Base-by-base conservation (phyloP, 2,888 invertebrate species). In the Drosophila borborema region DNA sequence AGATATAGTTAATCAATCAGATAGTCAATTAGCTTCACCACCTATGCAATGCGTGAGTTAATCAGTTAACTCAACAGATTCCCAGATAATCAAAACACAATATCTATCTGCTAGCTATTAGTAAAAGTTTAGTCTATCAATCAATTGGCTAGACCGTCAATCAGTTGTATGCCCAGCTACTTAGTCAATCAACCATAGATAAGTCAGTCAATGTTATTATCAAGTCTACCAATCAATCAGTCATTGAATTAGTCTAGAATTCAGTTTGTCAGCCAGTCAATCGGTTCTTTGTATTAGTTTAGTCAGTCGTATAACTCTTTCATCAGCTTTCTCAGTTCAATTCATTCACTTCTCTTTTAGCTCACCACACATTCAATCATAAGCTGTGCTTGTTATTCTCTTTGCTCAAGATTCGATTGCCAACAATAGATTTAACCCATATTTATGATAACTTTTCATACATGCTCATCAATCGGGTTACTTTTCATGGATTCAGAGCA, bases 401-500 rank as follows among this genome's bases (percentile, higher is more conserved):
- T 38, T 38, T 38, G 53, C 20, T 20, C 9, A 16, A 40, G 23
- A 1, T 2, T 16, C 40, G 0, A 12, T 6, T 8, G 3, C 18
- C n/a, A 18, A 14, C 23, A 23, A 23, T 2, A 23, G 23, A 3
- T 23, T 23, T 18, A 8, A 9, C 16, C 23, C 10, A 18, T 1
- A 14, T 31, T 55, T 28, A 31, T 41, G 28, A 41, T 12, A 18
- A 10, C 53, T 9, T 43, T 14, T 8, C n/a, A 28, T 9, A 38
- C n/a, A 10, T 40, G 40, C 20, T 12, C 49, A 20, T 59, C 38
- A 41, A 60, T 60, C 60, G 18, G 40, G 36, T 3, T 41, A 20
- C 20, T 49, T n/a, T 20, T 28, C 31, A 6, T 20, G 41, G 20
- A 3, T 23, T 16, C 41, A 36, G 20, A 48, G 10, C 49, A 31